Evolutionary conservation across 2,888 invertebrate species (phyloP).

Genomic region (Lymantria monacha): DNA sequence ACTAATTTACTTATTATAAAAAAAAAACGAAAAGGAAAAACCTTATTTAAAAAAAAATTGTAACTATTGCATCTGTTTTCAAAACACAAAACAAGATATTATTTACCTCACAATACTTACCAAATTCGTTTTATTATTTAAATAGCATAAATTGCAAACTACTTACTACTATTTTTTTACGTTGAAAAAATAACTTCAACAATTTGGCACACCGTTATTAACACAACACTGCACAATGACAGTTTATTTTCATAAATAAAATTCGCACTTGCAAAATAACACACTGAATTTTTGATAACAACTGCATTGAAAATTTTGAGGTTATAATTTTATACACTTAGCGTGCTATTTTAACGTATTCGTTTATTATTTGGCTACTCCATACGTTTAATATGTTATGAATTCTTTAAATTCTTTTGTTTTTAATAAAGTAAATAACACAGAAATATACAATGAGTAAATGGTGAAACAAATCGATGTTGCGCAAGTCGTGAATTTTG

Average conservation of each 20-base stretch:
- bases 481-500: no score
- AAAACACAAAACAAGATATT: no score
- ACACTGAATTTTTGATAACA: constrained; percentile 36
- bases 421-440: not conserved
- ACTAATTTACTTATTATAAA: no score
- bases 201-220: not conserved
- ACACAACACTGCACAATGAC: not conserved
- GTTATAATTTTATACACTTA: constrained; percentile 20
- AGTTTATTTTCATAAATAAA: not conserved
- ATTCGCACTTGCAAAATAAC: constrained; percentile 12
- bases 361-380: no score
- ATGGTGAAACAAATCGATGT: no score
- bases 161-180: not conserved
- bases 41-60: no score
- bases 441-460: not conserved
- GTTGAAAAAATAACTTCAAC: not conserved
- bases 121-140: no score
- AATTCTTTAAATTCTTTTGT: not conserved
- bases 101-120: no score
- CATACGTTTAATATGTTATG: no score
- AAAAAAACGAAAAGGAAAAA: no score
- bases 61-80: no score
- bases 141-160: no score
- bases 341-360: not conserved
- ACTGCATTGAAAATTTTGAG: constrained; percentile 29